Conservation (phyloP, 2,797 vertebrate species). For the Gymnothorax javanicus region DNA sequence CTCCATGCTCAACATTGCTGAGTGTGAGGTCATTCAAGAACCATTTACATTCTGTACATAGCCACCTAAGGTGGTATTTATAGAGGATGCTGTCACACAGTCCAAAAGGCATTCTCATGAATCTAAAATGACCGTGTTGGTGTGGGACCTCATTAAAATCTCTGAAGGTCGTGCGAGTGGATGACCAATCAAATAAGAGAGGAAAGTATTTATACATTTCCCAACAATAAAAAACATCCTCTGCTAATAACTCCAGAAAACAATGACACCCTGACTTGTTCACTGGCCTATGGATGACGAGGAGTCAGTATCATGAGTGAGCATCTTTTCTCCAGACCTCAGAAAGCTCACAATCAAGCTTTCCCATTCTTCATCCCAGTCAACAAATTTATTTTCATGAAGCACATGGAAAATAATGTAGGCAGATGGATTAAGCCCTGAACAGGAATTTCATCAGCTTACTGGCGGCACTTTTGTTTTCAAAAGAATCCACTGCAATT, state of each 20-base stretch:
- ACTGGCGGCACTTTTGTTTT: neutral
- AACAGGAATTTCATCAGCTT: neutral
- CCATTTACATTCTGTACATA: conserved; percentile 39
- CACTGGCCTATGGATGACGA: conserved; percentile 25
- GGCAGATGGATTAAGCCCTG: neutral
- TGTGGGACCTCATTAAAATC: conserved; percentile 40
- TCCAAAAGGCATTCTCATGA: conserved; percentile 32
- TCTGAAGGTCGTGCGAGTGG: conserved; percentile 45
- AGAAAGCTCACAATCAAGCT: neutral
- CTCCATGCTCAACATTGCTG: neutral
- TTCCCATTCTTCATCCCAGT: neutral
- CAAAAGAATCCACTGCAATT: neutral
- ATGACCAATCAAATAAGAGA: conserved; percentile 43
- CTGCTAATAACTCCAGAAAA: conserved; percentile 44
- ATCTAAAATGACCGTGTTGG: conserved; percentile 20
- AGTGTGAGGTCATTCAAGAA: conserved; percentile 33
- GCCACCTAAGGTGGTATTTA: conserved; percentile 21
- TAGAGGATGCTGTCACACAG: conserved; percentile 16
- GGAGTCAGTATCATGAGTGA: neutral
- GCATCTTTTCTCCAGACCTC: neutral
- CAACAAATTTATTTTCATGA: neutral
- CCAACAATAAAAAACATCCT: conserved; percentile 41
- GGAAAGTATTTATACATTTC: conserved; percentile 41
- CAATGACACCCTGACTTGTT: conserved; percentile 36
- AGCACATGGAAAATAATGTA: neutral